Conservation (phyloP, 2,797 vertebrate species). For the Sebastes trivittatus region DNA sequence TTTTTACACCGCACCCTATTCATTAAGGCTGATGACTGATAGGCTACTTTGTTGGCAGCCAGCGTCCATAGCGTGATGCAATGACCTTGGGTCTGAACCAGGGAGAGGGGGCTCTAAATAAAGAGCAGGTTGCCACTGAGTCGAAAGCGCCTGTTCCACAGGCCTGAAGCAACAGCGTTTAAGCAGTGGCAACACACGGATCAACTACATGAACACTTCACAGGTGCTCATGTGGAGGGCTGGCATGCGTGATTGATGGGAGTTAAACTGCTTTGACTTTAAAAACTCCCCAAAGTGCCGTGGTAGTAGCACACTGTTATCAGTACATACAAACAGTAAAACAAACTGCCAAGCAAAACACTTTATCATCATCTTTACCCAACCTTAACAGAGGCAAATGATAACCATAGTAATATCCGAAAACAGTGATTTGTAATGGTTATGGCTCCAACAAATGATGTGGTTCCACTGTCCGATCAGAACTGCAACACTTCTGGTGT, state of each 20-base stretch:
- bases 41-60: conserved; percentile 76
- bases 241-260: conserved; percentile 31
- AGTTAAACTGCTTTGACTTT: conserved; percentile 56
- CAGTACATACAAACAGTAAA: conserved; percentile 13
- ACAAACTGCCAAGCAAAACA: conserved; percentile 12
- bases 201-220: conserved; percentile 30
- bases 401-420: background rate
- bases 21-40: conserved; percentile 81
- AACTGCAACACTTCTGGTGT: background rate
- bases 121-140: conserved; percentile 61
- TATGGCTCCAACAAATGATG: background rate
- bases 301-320: conserved; percentile 6
- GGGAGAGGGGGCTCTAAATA: conserved; percentile 71
- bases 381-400: background rate
- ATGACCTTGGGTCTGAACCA: conserved; percentile 76
- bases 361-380: background rate
- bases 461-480: background rate
- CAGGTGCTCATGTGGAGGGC: conserved; percentile 36
- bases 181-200: conserved; percentile 30
- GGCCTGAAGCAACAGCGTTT: conserved; percentile 40
- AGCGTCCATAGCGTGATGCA: conserved; percentile 68
- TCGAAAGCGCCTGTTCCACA: conserved; percentile 17
- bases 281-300: conserved; percentile 32
- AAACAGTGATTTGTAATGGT: background rate
- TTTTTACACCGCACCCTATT: conserved; percentile 75